Base-by-base conservation (phyloP, 1,140 invertebrate genomes). In the Archegozetes longisetosus region DNA sequence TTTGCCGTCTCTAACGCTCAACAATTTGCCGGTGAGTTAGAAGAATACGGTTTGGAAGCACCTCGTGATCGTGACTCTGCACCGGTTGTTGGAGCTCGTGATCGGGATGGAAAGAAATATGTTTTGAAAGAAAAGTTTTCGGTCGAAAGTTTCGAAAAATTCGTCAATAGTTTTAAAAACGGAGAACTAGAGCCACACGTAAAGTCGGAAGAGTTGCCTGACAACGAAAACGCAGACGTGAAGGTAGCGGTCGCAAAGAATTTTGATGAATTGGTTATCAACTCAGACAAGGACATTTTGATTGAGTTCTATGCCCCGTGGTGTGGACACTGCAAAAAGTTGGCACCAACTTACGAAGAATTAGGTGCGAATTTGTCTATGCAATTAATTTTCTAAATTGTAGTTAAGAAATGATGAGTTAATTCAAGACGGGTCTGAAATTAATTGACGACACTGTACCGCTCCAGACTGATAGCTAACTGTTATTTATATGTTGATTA, bases 251-350 rank as follows among this genome's bases (percentile, higher is more conserved):
- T 98, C 17, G 94, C 82, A 22, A 93, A 91, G 73, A 98, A 97
- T 75, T 98, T 98, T 75, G 85, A 97, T 70, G 86, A 98, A 58
- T 76, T 98, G 52, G 90, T 98, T 0, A 84, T 80, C 6, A 85
- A 98, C 70, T 85, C 85, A 65, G 84, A 78, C 26, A 89, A 93
- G 70, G 95, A 99, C 74, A 88, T 88, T 3, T 76, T 99, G 3
- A 82, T 98, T 64, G 93, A 98, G 73, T 98, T 98, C 75, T 98
- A 98, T 64, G 64, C 64, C 25, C 66, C 65, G 28, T 66, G 65
- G 68, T 98, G 95, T 73, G 94, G 94, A 64, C 95, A 98, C 70
- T 99, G 95, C 77, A 96, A 96, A 75, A 90, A 88, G 71, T 76
- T 99, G 20, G 81, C 88, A 48, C 95, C 95, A 25, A 79, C 89